phyloP scores from a whole-genome alignment of 1,140 invertebrate genomes.

The Saccostrea glomerata region DNA sequence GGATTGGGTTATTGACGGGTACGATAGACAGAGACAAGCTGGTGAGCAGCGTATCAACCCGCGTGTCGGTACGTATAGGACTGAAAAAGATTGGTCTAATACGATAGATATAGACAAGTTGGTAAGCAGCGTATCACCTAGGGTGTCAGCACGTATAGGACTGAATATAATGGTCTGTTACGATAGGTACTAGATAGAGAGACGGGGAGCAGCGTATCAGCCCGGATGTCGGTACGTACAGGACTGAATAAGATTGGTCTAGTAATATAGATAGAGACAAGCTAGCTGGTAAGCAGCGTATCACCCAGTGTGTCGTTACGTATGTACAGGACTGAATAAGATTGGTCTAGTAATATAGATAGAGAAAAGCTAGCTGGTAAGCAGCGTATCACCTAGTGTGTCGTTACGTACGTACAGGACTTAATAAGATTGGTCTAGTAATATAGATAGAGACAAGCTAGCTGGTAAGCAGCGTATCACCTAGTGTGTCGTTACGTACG shows the following conservation, averaged over 20 bases:
- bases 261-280: neutral
- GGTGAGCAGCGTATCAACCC: neutral
- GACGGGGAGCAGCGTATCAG: neutral
- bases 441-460: neutral
- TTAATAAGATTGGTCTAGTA: too few relatives aligned
- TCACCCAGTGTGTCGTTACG: neutral
- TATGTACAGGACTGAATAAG: neutral
- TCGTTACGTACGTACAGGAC: neutral
- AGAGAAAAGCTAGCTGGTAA: neutral
- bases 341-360: neutral
- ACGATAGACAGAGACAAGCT: constrained; percentile 25
- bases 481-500: neutral
- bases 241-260: too few relatives aligned
- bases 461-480: neutral
- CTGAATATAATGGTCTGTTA: too few relatives aligned
- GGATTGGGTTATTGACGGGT: constrained; percentile 31
- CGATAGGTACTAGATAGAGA: neutral
- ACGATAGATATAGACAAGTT: neutral
- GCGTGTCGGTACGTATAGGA: neutral
- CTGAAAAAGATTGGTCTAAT: neutral
- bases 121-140: neutral
- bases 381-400: neutral
- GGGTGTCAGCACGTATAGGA: neutral
- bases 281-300: neutral
- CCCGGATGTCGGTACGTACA: neutral